A percentile compares a stretch with the other conserved stretches of the same genome.
Evolutionary conservation across 2,113 vertebrate genomes (phyloP).

Genomic region (Podilymbus podiceps): DNA sequence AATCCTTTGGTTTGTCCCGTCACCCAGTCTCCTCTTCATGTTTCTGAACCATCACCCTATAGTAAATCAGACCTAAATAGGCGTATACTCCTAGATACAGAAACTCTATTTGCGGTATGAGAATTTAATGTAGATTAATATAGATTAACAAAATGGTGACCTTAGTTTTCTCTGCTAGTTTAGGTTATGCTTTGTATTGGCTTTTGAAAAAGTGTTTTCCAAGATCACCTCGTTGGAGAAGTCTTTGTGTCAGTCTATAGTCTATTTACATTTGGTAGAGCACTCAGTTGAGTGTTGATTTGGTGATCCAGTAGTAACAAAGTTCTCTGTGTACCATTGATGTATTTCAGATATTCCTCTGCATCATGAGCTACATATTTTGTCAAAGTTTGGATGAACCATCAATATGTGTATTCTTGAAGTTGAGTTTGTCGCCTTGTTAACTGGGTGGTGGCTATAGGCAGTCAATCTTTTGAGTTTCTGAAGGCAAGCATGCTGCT

Average conservation of each 20-base stretch:
- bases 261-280: not conserved
- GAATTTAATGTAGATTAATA: not conserved
- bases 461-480: not conserved
- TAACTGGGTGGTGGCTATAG: accelerated
- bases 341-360: not conserved
- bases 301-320: not conserved
- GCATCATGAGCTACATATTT: not conserved
- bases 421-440: not conserved
- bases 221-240: not conserved
- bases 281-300: not conserved
- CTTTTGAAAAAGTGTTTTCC: not conserved
- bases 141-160: not conserved
- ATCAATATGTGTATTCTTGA: not conserved
- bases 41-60: not conserved
- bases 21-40: not conserved
- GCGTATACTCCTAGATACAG: accelerated
- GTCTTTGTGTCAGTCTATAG: not conserved
- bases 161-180: not conserved
- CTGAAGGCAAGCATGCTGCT: not conserved
- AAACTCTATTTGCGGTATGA: not conserved
- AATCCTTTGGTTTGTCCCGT: not conserved
- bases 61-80: not conserved
- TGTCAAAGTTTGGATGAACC: not conserved
- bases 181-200: not conserved
- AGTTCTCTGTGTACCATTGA: not conserved